A percentile compares a stretch with the other conserved stretches of the same genome.
Conservation (phyloP, 2,797 vertebrate species). For the Eulemur rubriventer region DNA sequence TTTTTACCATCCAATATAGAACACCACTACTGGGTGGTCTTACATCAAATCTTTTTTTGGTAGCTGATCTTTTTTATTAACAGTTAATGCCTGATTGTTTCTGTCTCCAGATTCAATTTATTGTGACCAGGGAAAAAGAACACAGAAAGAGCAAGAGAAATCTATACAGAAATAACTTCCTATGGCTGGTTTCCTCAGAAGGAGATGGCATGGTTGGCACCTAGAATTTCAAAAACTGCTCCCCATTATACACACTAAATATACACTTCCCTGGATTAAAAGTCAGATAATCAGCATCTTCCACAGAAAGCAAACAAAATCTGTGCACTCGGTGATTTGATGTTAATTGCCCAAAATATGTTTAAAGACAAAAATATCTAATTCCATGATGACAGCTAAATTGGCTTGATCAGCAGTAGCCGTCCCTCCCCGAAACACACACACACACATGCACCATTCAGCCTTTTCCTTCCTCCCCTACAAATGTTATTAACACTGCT, state of each 20-base stretch:
- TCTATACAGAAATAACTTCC: background rate
- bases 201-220: background rate
- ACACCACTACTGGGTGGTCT: background rate
- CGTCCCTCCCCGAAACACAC: background rate
- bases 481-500: background rate
- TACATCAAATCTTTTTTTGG: background rate
- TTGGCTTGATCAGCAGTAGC: background rate
- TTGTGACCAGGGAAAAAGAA: background rate
- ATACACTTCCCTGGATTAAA: background rate
- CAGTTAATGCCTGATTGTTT: background rate
- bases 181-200: background rate
- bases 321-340: background rate
- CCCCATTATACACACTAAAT: background rate
- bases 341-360: background rate
- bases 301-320: slow-evolving; percentile 3
- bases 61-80: background rate
- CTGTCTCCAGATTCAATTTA: background rate
- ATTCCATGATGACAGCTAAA: background rate
- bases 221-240: background rate
- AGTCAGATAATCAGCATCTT: background rate
- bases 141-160: background rate
- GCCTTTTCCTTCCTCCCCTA: fast-evolving
- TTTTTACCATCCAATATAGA: background rate
- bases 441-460: background rate
- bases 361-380: background rate